A percentile compares a stretch with the other conserved stretches of the same genome.
Conservation (phyloP, 37 sponge, comb jelly and placozoan species). For the Agelas oroides region DNA sequence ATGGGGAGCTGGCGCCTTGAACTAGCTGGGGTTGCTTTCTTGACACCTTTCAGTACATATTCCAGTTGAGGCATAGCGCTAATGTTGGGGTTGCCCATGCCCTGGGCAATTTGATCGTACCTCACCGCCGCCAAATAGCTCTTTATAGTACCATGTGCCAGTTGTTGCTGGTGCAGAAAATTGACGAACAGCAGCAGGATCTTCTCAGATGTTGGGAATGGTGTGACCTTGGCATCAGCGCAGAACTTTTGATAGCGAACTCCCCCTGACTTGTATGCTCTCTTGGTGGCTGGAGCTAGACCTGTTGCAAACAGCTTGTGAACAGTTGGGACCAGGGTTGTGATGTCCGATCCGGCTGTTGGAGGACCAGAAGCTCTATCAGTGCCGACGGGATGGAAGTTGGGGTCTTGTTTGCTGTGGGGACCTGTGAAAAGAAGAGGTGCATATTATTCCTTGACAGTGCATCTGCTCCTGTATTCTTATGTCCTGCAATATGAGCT, state of each 20-base stretch:
- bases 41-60: neutral
- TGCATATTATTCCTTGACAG: conserved; percentile 4
- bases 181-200: conserved; percentile 15
- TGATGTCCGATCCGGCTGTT: conserved; percentile 48
- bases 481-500: conserved; percentile 3
- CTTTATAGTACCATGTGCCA: conserved; percentile 12
- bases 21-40: neutral
- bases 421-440: neutral
- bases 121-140: conserved; percentile 36
- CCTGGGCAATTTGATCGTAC: conserved; percentile 5
- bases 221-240: neutral
- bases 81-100: neutral
- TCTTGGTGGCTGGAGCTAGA: conserved; percentile 38
- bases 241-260: conserved; percentile 42
- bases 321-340: conserved; percentile 6
- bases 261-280: conserved; percentile 42
- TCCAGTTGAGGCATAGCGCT: neutral
- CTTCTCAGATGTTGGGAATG: neutral
- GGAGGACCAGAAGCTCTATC: neutral
- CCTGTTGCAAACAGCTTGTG: neutral
- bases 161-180: neutral
- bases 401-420: neutral
- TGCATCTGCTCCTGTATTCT: conserved; percentile 17
- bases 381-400: neutral
- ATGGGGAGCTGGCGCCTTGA: no score